Conservation (phyloP, 2,113 vertebrate species). For the Diadophis punctatus region DNA sequence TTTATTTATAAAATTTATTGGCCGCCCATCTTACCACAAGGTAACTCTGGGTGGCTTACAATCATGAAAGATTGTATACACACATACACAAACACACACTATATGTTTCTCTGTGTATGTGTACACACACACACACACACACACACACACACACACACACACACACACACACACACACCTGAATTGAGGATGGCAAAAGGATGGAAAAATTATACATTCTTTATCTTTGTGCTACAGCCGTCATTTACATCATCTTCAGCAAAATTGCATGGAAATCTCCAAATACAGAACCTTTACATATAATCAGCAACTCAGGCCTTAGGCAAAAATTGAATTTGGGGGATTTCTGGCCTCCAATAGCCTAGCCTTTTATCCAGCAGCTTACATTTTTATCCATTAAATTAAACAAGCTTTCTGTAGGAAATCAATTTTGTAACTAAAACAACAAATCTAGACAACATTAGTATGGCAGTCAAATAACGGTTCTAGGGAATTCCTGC, state of each 20-base stretch:
- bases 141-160: no score
- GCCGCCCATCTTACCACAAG: background rate
- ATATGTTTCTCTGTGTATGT: no score
- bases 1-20: background rate
- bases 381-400: background rate
- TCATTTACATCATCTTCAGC: background rate
- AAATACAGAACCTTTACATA: background rate
- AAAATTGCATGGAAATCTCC: background rate
- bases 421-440: background rate
- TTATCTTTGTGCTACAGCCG: background rate
- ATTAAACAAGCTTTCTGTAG: background rate
- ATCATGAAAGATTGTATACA: background rate
- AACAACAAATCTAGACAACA: background rate
- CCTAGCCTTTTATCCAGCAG: background rate
- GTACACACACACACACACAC: no score
- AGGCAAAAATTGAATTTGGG: background rate
- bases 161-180: no score
- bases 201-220: background rate
- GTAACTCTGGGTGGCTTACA: background rate
- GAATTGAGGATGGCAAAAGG: background rate
- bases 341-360: background rate
- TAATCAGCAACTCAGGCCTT: background rate
- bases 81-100: no score
- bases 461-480: background rate
- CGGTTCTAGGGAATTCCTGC: background rate